phyloP scores from a whole-genome alignment of 2,888 invertebrate genomes.

The Odontothrips loti region DNA sequence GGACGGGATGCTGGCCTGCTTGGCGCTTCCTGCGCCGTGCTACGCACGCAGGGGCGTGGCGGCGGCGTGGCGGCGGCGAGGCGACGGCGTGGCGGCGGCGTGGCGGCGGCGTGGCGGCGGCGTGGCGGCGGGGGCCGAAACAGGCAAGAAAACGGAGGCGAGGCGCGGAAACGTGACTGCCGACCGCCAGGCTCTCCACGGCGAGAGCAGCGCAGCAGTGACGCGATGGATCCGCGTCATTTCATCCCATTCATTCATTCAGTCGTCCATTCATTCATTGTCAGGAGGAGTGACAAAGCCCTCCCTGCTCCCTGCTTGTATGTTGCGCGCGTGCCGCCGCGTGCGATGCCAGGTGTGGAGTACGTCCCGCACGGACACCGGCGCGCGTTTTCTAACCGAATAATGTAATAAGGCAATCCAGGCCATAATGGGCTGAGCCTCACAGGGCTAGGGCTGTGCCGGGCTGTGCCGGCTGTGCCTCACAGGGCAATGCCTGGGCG shows the following conservation, averaged over 20 bases:
- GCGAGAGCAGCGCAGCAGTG: too few species aligned
- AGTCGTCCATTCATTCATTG: neutral
- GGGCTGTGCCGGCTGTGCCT: neutral
- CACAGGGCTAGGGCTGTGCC: neutral
- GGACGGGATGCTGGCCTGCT: neutral
- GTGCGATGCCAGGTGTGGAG: neutral
- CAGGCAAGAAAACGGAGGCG: neutral
- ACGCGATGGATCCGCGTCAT: too few species aligned
- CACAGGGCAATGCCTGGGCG: neutral
- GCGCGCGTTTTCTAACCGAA: neutral
- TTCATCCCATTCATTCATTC: neutral
- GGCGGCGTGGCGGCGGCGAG: neutral
- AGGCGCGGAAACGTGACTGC: neutral
- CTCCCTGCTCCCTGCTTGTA: too few species aligned
- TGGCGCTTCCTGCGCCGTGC: neutral
- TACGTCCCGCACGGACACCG: neutral
- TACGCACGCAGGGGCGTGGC: neutral
- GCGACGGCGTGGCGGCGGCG: too few species aligned
- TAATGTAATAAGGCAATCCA: constrained; percentile 2
- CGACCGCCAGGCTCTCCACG: neutral
- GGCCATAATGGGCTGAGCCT: neutral
- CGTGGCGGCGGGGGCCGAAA: neutral
- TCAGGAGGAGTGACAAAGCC: neutral
- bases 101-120: neutral
- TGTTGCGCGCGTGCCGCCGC: neutral